Evolutionary conservation across 2,888 invertebrate species (phyloP).

Genomic region (Sepiola atlantica): DNA sequence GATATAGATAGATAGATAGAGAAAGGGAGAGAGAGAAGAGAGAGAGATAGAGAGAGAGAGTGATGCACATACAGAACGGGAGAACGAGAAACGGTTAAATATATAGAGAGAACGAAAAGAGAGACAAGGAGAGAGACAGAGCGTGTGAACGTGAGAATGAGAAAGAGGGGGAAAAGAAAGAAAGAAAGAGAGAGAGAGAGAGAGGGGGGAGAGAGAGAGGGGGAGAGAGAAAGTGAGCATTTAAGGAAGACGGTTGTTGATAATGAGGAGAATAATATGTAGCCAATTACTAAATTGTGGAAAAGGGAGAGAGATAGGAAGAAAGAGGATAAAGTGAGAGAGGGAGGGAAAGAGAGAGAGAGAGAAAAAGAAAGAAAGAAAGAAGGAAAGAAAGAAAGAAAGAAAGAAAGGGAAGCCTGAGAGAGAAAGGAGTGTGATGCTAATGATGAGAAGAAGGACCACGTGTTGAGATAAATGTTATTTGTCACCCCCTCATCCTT

Average conservation of each 20-base stretch:
- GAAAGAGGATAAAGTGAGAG: neutral
- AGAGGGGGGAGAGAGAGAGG: slow-evolving; percentile 7
- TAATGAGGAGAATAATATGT: no score
- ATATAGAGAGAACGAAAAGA: no score
- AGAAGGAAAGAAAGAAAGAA: slow-evolving; percentile 49
- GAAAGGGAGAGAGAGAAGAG: neutral
- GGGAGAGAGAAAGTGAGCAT: slow-evolving; percentile 45
- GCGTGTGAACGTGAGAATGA: no score
- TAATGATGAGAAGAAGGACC: neutral
- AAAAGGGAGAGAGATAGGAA: neutral
- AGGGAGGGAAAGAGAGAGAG: slow-evolving; percentile 44
- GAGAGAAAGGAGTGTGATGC: neutral
- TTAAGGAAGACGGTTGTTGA: slow-evolving; percentile 46
- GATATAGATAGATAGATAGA: slow-evolving; percentile 44
- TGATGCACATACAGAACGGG: neutral
- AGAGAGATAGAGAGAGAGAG: neutral
- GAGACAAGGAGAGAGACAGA: no score
- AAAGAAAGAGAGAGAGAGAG: slow-evolving; percentile 47
- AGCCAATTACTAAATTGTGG: neutral
- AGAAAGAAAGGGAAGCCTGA: neutral
- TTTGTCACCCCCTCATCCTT: neutral
- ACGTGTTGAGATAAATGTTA: no score
- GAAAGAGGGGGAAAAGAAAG: slow-evolving; percentile 43
- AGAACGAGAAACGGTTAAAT: neutral
- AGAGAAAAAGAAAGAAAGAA: slow-evolving; percentile 50